A percentile compares a stretch with the other conserved stretches of the same genome.
Evolutionary conservation across 2,797 vertebrate genomes (phyloP).

Genomic region (Danio aesculapii): DNA sequence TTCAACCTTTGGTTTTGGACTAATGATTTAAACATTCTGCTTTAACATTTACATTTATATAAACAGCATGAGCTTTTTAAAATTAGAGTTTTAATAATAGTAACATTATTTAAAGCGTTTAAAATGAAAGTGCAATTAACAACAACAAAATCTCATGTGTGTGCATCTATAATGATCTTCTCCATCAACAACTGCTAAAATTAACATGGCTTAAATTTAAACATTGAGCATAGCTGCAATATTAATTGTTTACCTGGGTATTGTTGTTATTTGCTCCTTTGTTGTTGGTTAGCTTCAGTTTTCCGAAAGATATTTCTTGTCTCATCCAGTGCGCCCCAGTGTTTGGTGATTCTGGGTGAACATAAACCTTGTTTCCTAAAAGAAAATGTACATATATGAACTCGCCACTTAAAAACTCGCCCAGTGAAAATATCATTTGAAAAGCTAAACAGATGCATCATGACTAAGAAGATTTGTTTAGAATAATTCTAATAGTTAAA

Average conservation of each 20-base stretch:
- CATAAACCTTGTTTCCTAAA: constrained; percentile 95
- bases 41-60: no score
- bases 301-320: constrained; percentile 98
- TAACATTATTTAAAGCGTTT: background rate
- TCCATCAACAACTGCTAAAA: background rate
- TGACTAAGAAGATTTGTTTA: constrained; percentile 37
- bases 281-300: constrained; percentile 97
- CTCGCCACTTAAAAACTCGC: no score
- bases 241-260: constrained; percentile 85
- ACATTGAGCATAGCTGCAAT: background rate
- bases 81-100: no score
- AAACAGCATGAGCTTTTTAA: no score
- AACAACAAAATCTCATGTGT: background rate
- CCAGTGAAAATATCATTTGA: background rate
- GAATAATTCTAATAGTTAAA: constrained; percentile 13
- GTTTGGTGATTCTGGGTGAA: constrained; percentile 97
- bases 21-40: no score
- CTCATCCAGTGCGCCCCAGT: constrained; percentile 99
- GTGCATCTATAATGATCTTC: background rate
- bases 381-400: background rate
- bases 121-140: no score
- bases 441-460: background rate
- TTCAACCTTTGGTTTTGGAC: no score
- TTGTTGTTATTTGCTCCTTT: constrained; percentile 98
- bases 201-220: background rate